phyloP scores from a whole-genome alignment of 2,113 vertebrate genomes.

The Myodes glareolus region DNA sequence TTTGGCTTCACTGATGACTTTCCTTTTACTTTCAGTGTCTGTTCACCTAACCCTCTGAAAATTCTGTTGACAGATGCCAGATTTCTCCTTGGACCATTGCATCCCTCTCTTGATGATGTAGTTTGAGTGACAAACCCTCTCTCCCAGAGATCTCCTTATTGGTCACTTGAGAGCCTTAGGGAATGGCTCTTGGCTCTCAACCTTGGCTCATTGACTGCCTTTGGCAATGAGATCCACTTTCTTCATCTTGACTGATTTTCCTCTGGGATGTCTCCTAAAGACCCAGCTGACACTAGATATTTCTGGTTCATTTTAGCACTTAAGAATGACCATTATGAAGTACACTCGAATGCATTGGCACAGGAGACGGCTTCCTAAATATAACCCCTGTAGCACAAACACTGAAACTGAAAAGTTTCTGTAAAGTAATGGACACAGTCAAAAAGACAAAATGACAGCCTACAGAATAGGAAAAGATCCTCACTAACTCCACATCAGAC shows the following conservation, averaged over 20 bases:
- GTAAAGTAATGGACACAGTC: no score
- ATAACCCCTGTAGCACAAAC: no score
- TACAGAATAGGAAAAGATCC: no score
- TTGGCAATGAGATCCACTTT: background rate
- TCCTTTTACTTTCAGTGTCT: background rate
- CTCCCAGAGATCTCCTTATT: background rate
- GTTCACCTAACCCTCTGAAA: no score
- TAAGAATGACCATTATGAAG: background rate
- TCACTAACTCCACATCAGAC: no score
- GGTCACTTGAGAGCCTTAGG: background rate
- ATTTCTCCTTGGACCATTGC: no score
- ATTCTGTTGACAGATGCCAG: no score
- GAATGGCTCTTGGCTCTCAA: background rate
- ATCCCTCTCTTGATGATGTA: background rate
- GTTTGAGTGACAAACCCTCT: background rate
- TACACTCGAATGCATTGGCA: no score
- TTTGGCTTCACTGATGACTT: background rate
- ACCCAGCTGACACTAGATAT: background rate
- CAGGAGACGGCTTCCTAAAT: no score
- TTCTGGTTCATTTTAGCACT: background rate
- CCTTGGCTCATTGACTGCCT: background rate
- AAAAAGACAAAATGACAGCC: no score
- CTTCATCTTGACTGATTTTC: background rate
- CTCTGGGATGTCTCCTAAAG: background rate
- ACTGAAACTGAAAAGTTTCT: no score